Evolutionary conservation across 2,113 vertebrate genomes (phyloP).

Genomic region (Paralichthys olivaceus): DNA sequence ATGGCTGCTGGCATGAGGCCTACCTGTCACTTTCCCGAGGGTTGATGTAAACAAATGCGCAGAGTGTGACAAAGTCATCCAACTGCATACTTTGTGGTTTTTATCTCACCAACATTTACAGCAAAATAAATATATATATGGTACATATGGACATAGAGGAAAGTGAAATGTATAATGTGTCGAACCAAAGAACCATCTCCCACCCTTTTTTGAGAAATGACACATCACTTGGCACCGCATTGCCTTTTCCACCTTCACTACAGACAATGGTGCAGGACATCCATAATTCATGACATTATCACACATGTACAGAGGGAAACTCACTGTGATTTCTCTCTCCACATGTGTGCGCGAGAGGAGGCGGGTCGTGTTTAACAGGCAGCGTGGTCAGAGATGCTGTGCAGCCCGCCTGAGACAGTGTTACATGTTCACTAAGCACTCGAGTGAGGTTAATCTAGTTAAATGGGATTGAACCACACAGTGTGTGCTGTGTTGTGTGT

Average conservation of each 20-base stretch:
- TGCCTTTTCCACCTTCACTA: constrained; percentile 50
- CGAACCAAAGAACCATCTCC: neutral
- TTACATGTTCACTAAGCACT: constrained; percentile 29
- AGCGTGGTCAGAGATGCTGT: constrained; percentile 25
- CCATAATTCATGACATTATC: constrained; percentile 76
- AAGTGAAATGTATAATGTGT: neutral
- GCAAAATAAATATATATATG: neutral
- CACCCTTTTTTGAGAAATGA: constrained; percentile 13
- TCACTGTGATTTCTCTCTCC: constrained; percentile 44
- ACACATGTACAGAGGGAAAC: constrained; percentile 42
- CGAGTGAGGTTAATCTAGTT: constrained; percentile 48
- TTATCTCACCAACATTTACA: neutral
- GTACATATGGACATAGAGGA: neutral
- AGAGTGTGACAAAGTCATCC: constrained; percentile 26
- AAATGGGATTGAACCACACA: constrained; percentile 7
- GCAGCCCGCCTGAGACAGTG: constrained; percentile 38
- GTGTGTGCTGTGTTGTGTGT: constrained; percentile 9
- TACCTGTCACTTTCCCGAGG: constrained; percentile 54
- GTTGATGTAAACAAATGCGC: constrained; percentile 32
- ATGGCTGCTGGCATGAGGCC: constrained; percentile 59
- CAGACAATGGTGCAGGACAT: constrained; percentile 68
- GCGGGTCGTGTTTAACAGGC: constrained; percentile 37
- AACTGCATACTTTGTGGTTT: neutral
- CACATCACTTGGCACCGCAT: constrained; percentile 45
- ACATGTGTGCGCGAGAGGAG: neutral